Evolutionary conservation across 2,113 vertebrate genomes (phyloP).

Genomic region (Meles meles): DNA sequence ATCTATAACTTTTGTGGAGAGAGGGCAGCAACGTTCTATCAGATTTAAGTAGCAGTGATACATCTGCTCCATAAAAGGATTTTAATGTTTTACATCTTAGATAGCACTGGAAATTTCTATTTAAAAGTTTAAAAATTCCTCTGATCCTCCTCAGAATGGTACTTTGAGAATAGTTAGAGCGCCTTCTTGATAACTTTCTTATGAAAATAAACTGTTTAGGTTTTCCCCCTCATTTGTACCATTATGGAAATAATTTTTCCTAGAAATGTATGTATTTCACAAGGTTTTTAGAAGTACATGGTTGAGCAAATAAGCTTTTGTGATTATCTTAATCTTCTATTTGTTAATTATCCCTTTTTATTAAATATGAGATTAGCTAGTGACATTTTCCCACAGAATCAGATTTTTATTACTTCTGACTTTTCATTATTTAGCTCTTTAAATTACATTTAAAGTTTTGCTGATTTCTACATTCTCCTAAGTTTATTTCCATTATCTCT

Average conservation of each 20-base stretch:
- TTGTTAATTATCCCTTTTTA: not conserved
- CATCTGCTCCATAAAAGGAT: not conserved
- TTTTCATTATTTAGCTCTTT: not conserved
- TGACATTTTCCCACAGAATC: not conserved
- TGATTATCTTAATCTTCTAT: not conserved
- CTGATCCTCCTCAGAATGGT: not conserved
- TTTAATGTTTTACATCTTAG: not conserved
- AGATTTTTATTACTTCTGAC: not conserved
- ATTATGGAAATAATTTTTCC: not conserved
- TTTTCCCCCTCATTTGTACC: not conserved
- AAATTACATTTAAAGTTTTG: not conserved
- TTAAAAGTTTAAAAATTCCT: not conserved
- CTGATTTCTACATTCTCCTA: not conserved
- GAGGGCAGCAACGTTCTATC: not conserved
- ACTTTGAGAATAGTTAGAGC: not conserved
- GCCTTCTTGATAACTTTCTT: not conserved
- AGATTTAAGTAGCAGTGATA: not conserved
- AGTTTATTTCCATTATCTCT: not conserved
- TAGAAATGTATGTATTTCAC: not conserved
- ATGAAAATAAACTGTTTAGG: conserved; percentile 15
- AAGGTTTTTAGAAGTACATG: not conserved
- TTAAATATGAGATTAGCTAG: not conserved
- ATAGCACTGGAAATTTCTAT: not conserved
- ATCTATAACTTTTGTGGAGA: not conserved
- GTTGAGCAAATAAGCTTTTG: not conserved